A percentile compares a stretch with the other conserved stretches of the same genome.
These are phyloP conservation scores for Dryas iulia DNA, from an alignment of 1,140 invertebrate genomes.

Conservation along the genomic window DNA sequence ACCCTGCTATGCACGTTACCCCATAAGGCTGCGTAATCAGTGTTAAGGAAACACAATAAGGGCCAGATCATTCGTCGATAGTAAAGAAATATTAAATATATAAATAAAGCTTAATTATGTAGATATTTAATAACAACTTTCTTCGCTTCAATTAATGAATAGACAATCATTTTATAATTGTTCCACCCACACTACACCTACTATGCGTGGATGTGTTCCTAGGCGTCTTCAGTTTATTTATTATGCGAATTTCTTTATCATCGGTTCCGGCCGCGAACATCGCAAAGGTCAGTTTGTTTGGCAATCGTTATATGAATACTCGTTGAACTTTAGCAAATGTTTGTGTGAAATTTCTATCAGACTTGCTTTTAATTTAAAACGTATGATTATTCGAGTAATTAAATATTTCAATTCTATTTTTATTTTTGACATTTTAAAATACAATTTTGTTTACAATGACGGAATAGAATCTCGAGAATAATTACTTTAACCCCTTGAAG, in stretches of 20 bases:
- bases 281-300: constrained; percentile 42
- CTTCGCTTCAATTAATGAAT: background rate
- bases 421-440: too few species aligned
- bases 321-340: constrained; percentile 27
- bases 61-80: too few species aligned
- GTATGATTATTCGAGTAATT: background rate
- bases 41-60: too few species aligned
- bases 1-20: too few species aligned
- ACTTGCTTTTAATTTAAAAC: background rate
- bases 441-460: too few species aligned
- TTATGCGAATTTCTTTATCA: constrained; percentile 43
- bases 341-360: constrained; percentile 12
- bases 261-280: constrained; percentile 42
- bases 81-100: too few species aligned
- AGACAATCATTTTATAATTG: background rate
- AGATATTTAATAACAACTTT: background rate
- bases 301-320: constrained; percentile 35
- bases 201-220: background rate
- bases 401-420: background rate
- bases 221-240: constrained; percentile 25
- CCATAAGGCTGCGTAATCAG: too few species aligned
- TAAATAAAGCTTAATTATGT: too few species aligned
- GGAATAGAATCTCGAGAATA: too few species aligned
- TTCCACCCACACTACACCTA: background rate
- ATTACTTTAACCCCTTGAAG: too few species aligned